These are phyloP conservation scores for Brevimyrus niger DNA, from an alignment of 2,113 vertebrate species.

Conservation along the genomic window DNA sequence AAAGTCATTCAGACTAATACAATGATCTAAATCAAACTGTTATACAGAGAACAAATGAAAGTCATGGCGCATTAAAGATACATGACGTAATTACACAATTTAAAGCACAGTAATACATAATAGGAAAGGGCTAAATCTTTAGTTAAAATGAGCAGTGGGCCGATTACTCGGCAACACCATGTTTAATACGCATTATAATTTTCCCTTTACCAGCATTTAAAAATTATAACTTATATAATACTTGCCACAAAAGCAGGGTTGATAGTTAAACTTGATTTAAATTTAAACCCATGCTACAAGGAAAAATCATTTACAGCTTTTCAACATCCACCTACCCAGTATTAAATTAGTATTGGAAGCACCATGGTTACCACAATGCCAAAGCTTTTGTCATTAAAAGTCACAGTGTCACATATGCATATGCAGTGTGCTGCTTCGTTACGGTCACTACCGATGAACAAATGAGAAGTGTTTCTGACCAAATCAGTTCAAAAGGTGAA, in stretches of 20 bases:
- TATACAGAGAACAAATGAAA: conserved; percentile 8
- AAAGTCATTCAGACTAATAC: not conserved
- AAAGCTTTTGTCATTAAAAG: conserved; percentile 19
- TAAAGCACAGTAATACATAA: not conserved
- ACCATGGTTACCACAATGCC: not conserved
- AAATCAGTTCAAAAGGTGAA: not conserved
- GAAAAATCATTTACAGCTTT: not conserved
- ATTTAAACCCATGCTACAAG: not conserved
- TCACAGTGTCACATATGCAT: conserved; percentile 22
- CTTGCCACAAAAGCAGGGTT: not conserved
- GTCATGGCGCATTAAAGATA: not conserved
- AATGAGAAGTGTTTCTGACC: not conserved
- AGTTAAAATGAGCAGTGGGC: not conserved
- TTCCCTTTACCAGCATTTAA: not conserved
- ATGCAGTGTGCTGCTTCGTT: not conserved
- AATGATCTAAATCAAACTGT: not conserved
- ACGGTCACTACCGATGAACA: not conserved
- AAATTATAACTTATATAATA: not conserved
- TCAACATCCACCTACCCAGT: not conserved
- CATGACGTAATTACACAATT: conserved; percentile 9
- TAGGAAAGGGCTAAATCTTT: not conserved
- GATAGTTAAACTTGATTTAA: not conserved
- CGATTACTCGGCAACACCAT: not conserved
- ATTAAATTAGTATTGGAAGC: not conserved
- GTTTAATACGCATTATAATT: not conserved